Evolutionary conservation across 2,888 invertebrate species (phyloP), one percentile per base, ranked within the genome.

Genomic region (Ichneumon xanthorius): DNA sequence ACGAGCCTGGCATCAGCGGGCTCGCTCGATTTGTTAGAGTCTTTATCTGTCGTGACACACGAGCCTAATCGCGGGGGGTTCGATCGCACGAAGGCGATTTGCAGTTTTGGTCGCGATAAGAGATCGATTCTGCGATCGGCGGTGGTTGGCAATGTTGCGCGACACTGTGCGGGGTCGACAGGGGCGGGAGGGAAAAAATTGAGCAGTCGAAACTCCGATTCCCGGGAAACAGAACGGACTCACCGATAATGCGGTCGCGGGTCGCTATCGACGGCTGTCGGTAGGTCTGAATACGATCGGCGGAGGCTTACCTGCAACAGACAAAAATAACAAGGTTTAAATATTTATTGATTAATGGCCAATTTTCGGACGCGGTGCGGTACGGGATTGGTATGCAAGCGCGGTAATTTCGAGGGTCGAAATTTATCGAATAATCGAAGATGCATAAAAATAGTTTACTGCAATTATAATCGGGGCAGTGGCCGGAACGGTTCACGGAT

Each of bases 301-400:
- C 40, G 75, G 55, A 73, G 45, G 86, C 88, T 58, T 88, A 90
- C 89, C 89, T 89, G 89, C 0, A 90, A 89, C 89, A 89, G 33
- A 89, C 30, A 79, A 72, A 83, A 87, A 77, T 26, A 22, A 9
- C 37, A 19, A 26, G n/a, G 16, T 68, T 83, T 30, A 48, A 7
- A 11, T 11, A 4, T 50, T 45, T 26, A 16, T n/a, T 11, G 40
- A 55, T 45, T 73, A 50, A 67, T 4, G n/a, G 11, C 1, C 6
- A 63, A 61, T 9, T 30, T n/a, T 40, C 19, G 14, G 4, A 58
- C 19, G 14, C 61, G 4, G 22, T 16, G 26, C n/a, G 14, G 45
- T 50, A 33, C 16, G 16, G 63, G 16, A 14, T 30, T 19, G 55
- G 40, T 40, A 40, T 16, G 4, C 45, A 16, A 16, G 22, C 14